These are phyloP conservation scores for Dasyornis broadbenti DNA, from an alignment of 2,113 vertebrate genomes.

Conservation along the genomic window DNA sequence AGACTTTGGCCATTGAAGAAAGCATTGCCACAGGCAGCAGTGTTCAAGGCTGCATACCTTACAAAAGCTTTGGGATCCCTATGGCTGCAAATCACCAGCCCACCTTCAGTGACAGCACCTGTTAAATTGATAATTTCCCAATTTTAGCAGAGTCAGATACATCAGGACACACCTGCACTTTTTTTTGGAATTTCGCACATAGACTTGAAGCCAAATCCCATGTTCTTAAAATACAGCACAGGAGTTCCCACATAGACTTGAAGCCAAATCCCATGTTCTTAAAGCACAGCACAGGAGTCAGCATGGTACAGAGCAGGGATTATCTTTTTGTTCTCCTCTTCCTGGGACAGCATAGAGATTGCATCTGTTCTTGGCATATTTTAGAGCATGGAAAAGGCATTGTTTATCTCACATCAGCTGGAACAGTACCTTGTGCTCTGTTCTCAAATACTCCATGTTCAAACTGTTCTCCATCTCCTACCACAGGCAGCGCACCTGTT, in stretches of 20 bases:
- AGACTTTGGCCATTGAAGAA: not conserved
- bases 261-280: not conserved
- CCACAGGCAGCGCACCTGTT: not conserved
- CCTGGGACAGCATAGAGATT: not conserved
- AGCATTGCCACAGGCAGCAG: not conserved
- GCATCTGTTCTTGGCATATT: not conserved
- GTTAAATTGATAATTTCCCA: not conserved
- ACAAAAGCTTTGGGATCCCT: not conserved
- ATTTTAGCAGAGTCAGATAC: not conserved
- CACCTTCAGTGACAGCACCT: not conserved
- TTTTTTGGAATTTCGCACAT: not conserved
- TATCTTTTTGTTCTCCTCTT: not conserved
- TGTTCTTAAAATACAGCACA: not conserved
- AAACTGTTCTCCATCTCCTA: not conserved
- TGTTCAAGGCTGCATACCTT: accelerated
- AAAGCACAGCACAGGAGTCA: not conserved
- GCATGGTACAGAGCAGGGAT: too few relatives aligned
- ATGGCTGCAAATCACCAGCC: not conserved
- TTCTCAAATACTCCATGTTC: not conserved
- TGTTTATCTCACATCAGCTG: not conserved
- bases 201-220: not conserved
- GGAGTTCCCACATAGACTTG: not conserved
- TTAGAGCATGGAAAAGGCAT: not conserved
- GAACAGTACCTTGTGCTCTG: not conserved
- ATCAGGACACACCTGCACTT: not conserved